A percentile compares a stretch with the other conserved stretches of the same genome.
These are phyloP conservation scores for Entomobrya proxima DNA, from an alignment of 2,888 invertebrate species.

Conservation along the genomic window DNA sequence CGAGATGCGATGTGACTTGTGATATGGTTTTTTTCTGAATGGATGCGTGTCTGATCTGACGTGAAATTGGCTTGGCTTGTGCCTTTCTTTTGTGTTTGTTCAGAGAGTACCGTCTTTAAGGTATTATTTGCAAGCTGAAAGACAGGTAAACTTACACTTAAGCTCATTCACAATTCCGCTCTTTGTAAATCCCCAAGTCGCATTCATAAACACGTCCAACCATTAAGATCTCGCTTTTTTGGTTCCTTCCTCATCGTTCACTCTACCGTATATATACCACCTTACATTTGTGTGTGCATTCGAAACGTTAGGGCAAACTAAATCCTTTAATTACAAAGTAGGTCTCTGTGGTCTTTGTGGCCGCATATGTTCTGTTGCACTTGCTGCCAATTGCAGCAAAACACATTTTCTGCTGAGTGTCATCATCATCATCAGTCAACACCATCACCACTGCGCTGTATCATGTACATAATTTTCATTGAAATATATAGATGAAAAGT, in stretches of 20 bases:
- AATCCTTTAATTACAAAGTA: conserved; percentile 66
- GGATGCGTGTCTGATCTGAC: conserved; percentile 58
- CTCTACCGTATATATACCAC: not conserved
- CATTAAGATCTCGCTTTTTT: not conserved
- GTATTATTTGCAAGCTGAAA: not conserved
- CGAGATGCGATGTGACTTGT: conserved; percentile 32
- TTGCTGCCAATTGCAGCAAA: conserved; percentile 31
- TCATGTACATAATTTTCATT: not conserved
- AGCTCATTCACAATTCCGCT: conserved; percentile 15
- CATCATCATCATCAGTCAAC: conserved; percentile 29
- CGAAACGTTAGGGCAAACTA: conserved; percentile 10
- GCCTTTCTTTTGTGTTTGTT: conserved; percentile 42
- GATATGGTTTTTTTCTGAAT: conserved; percentile 60
- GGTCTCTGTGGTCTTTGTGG: conserved; percentile 64
- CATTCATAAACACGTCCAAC: conserved; percentile 10
- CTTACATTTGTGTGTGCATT: not conserved
- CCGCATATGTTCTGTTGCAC: conserved; percentile 52
- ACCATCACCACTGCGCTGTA: not conserved
- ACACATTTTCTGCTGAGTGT: conserved; percentile 15
- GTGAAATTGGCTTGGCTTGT: conserved; percentile 61
- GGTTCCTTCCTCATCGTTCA: not conserved
- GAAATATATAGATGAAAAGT: not conserved
- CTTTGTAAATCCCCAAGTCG: conserved; percentile 8
- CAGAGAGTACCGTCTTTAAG: not conserved
- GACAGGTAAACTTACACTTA: not conserved